Conservation (phyloP, 2,113 vertebrate species). For the Trogon surrucura region DNA sequence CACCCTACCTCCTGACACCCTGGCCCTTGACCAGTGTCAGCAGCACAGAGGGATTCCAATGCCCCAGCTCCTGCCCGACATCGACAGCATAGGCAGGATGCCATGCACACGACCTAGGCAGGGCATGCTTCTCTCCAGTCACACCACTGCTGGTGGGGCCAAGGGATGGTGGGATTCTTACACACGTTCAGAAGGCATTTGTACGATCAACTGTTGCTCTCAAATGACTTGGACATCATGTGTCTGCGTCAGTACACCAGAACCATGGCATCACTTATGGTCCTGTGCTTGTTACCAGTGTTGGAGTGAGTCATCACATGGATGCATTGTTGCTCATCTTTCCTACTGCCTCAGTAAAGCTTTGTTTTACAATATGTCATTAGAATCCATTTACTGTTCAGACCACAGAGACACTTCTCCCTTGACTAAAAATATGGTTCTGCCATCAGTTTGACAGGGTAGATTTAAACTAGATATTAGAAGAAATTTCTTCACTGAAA, state of each 20-base stretch:
- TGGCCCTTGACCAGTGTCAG: fast-evolving
- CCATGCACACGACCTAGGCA: too few relatives aligned
- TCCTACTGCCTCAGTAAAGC: background rate
- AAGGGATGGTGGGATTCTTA: fast-evolving
- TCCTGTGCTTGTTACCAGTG: background rate
- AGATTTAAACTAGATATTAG: too few relatives aligned
- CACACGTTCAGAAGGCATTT: background rate
- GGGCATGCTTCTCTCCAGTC: background rate
- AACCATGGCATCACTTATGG: fast-evolving
- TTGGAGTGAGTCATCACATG: fast-evolving
- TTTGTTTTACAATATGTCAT: background rate
- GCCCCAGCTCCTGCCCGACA: background rate
- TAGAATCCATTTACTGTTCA: background rate
- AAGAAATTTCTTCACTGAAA: too few relatives aligned
- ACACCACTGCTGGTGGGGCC: background rate
- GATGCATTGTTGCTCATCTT: background rate
- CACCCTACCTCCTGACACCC: background rate
- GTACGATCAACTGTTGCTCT: background rate
- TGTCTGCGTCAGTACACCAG: background rate
- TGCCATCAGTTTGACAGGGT: too few relatives aligned
- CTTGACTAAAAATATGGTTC: too few relatives aligned
- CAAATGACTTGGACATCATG: background rate
- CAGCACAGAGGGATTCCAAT: background rate
- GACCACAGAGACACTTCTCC: too few relatives aligned
- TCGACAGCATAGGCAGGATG: background rate